Conservation (phyloP, 2,113 vertebrate species). For the Indri indri region DNA sequence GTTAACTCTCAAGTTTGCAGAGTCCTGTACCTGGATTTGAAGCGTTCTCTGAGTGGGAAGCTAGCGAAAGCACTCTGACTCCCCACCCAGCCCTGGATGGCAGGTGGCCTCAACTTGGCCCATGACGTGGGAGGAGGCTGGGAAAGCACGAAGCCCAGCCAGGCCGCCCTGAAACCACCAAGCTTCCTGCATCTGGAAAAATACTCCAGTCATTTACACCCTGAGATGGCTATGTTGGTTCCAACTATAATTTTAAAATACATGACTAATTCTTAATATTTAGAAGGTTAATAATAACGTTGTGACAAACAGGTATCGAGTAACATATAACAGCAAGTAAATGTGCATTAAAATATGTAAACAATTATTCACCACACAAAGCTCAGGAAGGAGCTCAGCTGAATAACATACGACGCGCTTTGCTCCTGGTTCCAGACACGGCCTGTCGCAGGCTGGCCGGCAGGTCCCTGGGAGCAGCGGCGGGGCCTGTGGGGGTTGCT, state of each 20-base stretch:
- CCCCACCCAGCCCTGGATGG: not conserved
- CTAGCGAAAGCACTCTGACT: not conserved
- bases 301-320: not conserved
- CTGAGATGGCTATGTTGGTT: not conserved
- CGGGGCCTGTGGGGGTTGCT: not conserved
- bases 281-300: not conserved
- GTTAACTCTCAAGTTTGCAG: not conserved
- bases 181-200: not conserved
- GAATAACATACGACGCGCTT: not conserved
- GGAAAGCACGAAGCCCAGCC: not conserved
- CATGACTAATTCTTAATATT: not conserved
- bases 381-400: not conserved
- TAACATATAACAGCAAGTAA: not conserved
- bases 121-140: not conserved
- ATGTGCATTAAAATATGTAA: not conserved
- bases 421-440: not conserved
- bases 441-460: not conserved
- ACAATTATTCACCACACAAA: not conserved
- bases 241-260: no score
- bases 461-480: not conserved
- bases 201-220: not conserved
- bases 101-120: not conserved
- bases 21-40: not conserved
- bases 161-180: not conserved
- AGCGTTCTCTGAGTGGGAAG: no score